Evolutionary conservation across 2,113 vertebrate species (phyloP).

Genomic region (Epinephelus fuscoguttatus): DNA sequence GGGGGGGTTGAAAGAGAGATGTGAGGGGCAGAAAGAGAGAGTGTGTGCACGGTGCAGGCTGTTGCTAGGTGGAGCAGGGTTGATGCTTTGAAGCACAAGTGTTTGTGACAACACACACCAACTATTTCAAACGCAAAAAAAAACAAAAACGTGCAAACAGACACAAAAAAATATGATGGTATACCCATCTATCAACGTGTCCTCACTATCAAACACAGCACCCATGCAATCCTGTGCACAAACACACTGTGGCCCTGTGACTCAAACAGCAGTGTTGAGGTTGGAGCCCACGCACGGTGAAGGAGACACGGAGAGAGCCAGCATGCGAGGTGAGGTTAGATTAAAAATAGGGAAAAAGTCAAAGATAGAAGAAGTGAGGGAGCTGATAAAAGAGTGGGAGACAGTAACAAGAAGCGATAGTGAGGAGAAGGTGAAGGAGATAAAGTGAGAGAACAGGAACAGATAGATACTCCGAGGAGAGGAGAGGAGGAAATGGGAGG

Average conservation of each 20-base stretch:
- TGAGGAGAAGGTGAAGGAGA: conserved; percentile 21
- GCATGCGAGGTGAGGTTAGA: conserved; percentile 11
- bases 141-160: conserved; percentile 6
- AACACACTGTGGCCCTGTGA: conserved; percentile 14
- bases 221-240: not conserved
- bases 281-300: conserved; percentile 16
- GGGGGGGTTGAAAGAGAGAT: conserved; percentile 15
- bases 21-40: conserved; percentile 24
- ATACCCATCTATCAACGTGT: not conserved
- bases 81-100: conserved; percentile 57
- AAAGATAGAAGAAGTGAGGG: conserved; percentile 19
- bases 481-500: not conserved
- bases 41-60: conserved; percentile 44
- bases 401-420: conserved; percentile 25
- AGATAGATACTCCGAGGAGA: not conserved
- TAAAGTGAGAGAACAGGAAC: not conserved
- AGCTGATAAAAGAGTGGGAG: conserved; percentile 23
- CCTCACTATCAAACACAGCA: not conserved
- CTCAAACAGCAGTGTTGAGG: conserved; percentile 4
- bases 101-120: conserved; percentile 21
- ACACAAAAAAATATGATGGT: not conserved
- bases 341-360: conserved; percentile 27
- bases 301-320: not conserved
- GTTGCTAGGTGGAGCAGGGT: conserved; percentile 77
- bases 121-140: conserved; percentile 10